phyloP scores from a whole-genome alignment of 2,888 invertebrate genomes.

The Chalcosyrphus nemorum region DNA sequence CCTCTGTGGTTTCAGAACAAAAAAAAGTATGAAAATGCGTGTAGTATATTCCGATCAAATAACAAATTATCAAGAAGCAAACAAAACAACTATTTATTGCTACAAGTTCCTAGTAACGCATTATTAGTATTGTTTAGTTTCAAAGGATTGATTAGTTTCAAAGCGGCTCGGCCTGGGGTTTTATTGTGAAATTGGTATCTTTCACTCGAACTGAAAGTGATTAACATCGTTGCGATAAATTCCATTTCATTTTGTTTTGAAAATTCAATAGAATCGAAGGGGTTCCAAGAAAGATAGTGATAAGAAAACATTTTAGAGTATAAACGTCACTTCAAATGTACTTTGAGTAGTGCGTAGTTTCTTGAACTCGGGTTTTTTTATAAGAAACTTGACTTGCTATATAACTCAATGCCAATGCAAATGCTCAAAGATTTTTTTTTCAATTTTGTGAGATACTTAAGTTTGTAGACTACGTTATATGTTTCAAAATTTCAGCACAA shows the following conservation, averaged over 20 bases:
- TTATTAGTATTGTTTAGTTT: neutral
- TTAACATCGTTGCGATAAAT: constrained; percentile 22
- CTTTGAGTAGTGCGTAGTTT: neutral
- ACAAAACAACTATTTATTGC: neutral
- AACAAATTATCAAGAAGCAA: constrained; percentile 7
- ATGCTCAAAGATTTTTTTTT: no score
- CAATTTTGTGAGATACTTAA: no score
- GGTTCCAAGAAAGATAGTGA: neutral
- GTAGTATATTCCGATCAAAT: neutral
- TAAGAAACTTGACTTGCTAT: no score
- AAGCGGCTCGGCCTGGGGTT: neutral
- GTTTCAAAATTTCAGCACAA: no score
- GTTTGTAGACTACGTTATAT: no score
- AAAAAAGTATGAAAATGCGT: neutral
- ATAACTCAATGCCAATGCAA: no score
- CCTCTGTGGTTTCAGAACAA: neutral
- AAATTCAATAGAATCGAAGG: constrained; percentile 16
- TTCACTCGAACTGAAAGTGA: neutral
- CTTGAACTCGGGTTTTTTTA: neutral
- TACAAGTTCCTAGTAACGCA: neutral
- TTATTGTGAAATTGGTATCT: constrained; percentile 7
- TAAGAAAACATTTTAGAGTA: neutral
- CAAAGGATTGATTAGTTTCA: constrained; percentile 1
- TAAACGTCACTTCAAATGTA: neutral
- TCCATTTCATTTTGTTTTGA: neutral